Conservation (phyloP, 2,113 vertebrate genomes). For the Bostrychus sinensis region DNA sequence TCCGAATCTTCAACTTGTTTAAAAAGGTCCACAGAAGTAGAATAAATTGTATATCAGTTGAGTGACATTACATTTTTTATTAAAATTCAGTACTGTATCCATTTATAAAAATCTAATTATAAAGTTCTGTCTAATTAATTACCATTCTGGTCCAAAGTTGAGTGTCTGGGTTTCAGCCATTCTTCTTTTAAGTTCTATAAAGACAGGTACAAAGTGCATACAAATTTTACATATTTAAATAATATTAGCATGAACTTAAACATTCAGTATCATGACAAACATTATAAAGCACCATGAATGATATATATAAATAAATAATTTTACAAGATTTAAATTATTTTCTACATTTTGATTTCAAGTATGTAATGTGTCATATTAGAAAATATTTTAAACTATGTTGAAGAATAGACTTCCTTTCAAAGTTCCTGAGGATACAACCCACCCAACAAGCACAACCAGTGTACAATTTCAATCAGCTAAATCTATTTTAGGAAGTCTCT, state of each 20-base stretch:
- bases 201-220: slow-evolving; percentile 51
- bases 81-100: too few relatives aligned
- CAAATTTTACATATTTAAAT: not conserved
- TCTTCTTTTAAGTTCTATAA: slow-evolving; percentile 84
- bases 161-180: slow-evolving; percentile 99
- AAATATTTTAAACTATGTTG: not conserved
- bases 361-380: not conserved
- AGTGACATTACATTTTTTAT: too few relatives aligned
- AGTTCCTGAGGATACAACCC: slow-evolving; percentile 18
- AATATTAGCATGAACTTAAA: not conserved
- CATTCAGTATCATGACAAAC: too few relatives aligned
- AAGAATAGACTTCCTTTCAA: slow-evolving; percentile 18
- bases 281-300: too few relatives aligned
- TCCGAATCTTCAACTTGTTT: too few relatives aligned
- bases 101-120: not conserved
- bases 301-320: too few relatives aligned
- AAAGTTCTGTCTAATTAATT: slow-evolving; percentile 59
- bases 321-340: not conserved
- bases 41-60: too few relatives aligned
- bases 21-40: not conserved
- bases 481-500: slow-evolving; percentile 76
- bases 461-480: slow-evolving; percentile 66
- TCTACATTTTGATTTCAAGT: not conserved
- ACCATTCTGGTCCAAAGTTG: slow-evolving; percentile 99
- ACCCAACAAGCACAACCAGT: slow-evolving; percentile 44